Conservation (phyloP, 2,888 invertebrate species). For the Cantharis nigra region DNA sequence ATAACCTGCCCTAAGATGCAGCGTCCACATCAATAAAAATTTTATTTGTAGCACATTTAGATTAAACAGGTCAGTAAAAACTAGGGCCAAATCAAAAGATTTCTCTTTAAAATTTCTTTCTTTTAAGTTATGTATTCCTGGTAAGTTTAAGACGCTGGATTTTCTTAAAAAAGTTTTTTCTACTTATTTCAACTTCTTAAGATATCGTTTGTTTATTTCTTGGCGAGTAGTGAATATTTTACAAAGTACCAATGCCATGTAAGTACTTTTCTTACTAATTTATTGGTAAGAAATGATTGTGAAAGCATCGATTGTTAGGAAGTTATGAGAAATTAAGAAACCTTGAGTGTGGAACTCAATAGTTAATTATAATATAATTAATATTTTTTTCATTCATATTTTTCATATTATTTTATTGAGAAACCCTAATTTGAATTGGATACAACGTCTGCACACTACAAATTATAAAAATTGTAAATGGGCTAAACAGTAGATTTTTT, state of each 20-base stretch:
- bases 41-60: slow-evolving; percentile 18
- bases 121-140: slow-evolving; percentile 18
- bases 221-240: background rate
- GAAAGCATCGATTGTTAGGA: background rate
- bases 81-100: background rate
- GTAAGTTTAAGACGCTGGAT: slow-evolving; percentile 22
- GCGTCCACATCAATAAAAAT: slow-evolving; percentile 21
- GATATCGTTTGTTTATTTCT: background rate
- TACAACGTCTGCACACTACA: background rate
- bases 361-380: too few species aligned
- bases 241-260: background rate
- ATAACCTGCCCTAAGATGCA: slow-evolving; percentile 31
- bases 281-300: background rate
- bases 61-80: slow-evolving; percentile 20
- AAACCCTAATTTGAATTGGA: background rate
- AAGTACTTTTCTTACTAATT: background rate
- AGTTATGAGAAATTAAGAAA: background rate
- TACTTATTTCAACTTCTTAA: background rate
- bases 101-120: slow-evolving; percentile 1
- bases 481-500: background rate
- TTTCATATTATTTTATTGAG: background rate
- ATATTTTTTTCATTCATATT: background rate
- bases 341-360: background rate
- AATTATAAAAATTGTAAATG: background rate
- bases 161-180: slow-evolving; percentile 26